These are phyloP conservation scores for Temnopleurus reevesii DNA, from an alignment of 53 echinoderm and acorn worm species.

Conservation along the genomic window DNA sequence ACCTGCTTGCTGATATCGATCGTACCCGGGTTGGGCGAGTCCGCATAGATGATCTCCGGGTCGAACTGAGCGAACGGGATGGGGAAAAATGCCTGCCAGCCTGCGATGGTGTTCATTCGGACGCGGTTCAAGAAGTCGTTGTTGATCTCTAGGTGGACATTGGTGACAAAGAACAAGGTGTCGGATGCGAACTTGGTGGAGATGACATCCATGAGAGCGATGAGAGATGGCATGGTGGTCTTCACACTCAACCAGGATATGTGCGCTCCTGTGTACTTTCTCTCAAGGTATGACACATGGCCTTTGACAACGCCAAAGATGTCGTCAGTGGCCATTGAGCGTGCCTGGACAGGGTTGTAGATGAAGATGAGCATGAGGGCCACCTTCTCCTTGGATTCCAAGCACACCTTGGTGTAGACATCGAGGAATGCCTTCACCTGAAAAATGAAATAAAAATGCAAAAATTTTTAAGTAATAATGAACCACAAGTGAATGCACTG, in stretches of 20 bases:
- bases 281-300: constrained; percentile 79
- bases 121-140: constrained; percentile 89
- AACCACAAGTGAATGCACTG: too few relatives aligned
- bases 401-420: constrained; percentile 79
- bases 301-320: constrained; percentile 85
- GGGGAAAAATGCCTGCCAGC: constrained; percentile 94
- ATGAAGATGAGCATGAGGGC: constrained; percentile 95
- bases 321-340: constrained; percentile 83
- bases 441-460: not conserved
- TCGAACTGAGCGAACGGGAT: constrained; percentile 95
- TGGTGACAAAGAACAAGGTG: constrained; percentile 86
- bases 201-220: constrained; percentile 97
- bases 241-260: constrained; percentile 96
- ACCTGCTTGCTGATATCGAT: constrained; percentile 80
- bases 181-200: constrained; percentile 86
- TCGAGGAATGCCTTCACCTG: constrained; percentile 85
- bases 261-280: constrained; percentile 76
- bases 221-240: constrained; percentile 84
- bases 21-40: constrained; percentile 71
- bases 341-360: constrained; percentile 85
- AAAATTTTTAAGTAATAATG: too few relatives aligned
- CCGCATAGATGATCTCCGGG: constrained; percentile 81
- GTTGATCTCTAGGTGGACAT: constrained; percentile 75
- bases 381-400: constrained; percentile 90
- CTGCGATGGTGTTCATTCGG: constrained; percentile 94